Evolutionary conservation across 2,888 invertebrate species (phyloP).

Genomic region (Ypsolopha sequella): DNA sequence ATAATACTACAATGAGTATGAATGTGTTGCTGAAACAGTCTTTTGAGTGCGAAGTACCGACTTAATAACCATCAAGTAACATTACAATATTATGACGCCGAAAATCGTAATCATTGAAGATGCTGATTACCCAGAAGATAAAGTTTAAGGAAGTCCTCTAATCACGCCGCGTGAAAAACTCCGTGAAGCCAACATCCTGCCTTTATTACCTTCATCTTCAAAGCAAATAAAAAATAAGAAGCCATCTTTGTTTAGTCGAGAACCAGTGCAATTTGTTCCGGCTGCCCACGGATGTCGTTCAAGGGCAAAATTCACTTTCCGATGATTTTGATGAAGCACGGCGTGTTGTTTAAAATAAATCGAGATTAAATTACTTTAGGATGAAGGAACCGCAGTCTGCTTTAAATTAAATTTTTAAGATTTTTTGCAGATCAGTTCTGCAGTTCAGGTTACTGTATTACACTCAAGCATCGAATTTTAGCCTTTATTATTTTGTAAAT

Average conservation of each 20-base stretch:
- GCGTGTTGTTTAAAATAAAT: too few relatives aligned
- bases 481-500: too few relatives aligned
- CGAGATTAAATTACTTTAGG: too few relatives aligned
- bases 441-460: too few relatives aligned
- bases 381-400: too few relatives aligned
- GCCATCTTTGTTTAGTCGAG: conserved; percentile 26
- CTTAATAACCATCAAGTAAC: background rate
- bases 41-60: conserved; percentile 41
- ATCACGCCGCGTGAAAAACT: conserved; percentile 49
- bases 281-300: conserved; percentile 61
- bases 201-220: conserved; percentile 41
- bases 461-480: too few relatives aligned
- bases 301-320: conserved; percentile 57
- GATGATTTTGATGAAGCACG: conserved; percentile 24
- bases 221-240: conserved; percentile 40
- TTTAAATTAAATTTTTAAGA: too few relatives aligned
- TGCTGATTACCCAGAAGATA: conserved; percentile 14
- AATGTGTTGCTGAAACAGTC: conserved; percentile 59
- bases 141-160: conserved; percentile 42
- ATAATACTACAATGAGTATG: conserved; percentile 64
- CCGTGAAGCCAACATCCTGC: conserved; percentile 63
- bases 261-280: conserved; percentile 53
- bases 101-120: background rate
- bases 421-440: too few relatives aligned
- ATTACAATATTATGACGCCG: background rate